These are phyloP conservation scores for Disparrhopalites patrizii DNA, from an alignment of 2,888 invertebrate genomes.

Conservation along the genomic window DNA sequence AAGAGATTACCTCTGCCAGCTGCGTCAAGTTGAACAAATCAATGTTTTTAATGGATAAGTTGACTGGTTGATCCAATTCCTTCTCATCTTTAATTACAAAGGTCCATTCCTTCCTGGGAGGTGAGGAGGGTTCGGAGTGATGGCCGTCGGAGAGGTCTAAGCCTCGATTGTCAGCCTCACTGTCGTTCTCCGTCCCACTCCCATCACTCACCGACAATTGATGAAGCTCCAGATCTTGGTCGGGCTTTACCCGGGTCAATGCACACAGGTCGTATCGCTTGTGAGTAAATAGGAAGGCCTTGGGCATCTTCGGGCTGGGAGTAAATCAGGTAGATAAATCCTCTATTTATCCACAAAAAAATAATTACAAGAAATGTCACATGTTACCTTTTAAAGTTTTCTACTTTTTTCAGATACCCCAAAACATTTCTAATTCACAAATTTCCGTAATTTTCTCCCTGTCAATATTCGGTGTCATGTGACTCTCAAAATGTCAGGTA, in stretches of 20 bases:
- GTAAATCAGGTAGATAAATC: no score
- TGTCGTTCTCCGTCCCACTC: constrained; percentile 33
- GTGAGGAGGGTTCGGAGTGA: constrained; percentile 15
- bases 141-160: constrained; percentile 14
- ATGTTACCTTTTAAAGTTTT: no score
- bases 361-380: no score
- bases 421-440: no score
- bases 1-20: constrained; percentile 59
- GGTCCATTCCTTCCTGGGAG: constrained; percentile 23
- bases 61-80: constrained; percentile 39
- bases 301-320: constrained; percentile 58
- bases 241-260: constrained; percentile 17
- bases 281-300: constrained; percentile 63
- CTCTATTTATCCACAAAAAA: no score
- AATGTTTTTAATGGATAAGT: constrained; percentile 47
- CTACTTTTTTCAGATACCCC: no score
- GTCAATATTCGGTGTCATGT: no score
- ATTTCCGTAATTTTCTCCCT: no score
- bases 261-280: constrained; percentile 55
- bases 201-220: constrained; percentile 10
- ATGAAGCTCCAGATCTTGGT: constrained; percentile 11
- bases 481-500: no score
- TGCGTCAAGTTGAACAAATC: constrained; percentile 71
- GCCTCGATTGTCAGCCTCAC: constrained; percentile 13
- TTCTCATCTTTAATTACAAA: constrained; percentile 28